These are phyloP conservation scores for Cyprinella venusta DNA, from an alignment of 2,797 vertebrate genomes.

Conservation along the genomic window DNA sequence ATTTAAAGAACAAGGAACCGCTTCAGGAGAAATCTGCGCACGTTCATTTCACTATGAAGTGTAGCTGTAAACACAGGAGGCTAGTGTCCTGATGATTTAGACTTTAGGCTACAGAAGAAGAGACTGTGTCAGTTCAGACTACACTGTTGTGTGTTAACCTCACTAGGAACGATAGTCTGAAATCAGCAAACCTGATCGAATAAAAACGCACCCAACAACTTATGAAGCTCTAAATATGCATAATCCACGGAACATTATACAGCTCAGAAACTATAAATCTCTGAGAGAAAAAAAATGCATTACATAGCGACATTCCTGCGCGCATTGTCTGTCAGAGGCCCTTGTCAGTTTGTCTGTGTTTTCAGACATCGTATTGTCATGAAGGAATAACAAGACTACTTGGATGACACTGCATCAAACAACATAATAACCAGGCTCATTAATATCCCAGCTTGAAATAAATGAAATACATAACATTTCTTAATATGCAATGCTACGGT, in stretches of 20 bases:
- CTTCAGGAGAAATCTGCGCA: conserved; percentile 32
- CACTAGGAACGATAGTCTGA: conserved; percentile 19
- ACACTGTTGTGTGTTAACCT: conserved; percentile 7
- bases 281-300: neutral
- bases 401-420: neutral
- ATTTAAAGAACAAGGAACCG: conserved; percentile 55
- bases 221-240: neutral
- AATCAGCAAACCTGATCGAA: neutral
- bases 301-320: neutral
- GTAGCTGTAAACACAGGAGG: neutral
- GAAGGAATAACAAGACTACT: conserved; percentile 10
- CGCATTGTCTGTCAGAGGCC: conserved; percentile 30
- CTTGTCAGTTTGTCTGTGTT: conserved; percentile 35
- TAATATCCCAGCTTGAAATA: neutral
- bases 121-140: neutral
- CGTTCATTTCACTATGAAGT: neutral
- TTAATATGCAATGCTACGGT: neutral
- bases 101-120: neutral
- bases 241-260: neutral
- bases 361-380: conserved; percentile 30
- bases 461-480: neutral
- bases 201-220: neutral
- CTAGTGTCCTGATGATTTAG: neutral
- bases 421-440: neutral
- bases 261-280: neutral